phyloP scores from a whole-genome alignment of 2,888 invertebrate species.

The Tineola bisselliella region DNA sequence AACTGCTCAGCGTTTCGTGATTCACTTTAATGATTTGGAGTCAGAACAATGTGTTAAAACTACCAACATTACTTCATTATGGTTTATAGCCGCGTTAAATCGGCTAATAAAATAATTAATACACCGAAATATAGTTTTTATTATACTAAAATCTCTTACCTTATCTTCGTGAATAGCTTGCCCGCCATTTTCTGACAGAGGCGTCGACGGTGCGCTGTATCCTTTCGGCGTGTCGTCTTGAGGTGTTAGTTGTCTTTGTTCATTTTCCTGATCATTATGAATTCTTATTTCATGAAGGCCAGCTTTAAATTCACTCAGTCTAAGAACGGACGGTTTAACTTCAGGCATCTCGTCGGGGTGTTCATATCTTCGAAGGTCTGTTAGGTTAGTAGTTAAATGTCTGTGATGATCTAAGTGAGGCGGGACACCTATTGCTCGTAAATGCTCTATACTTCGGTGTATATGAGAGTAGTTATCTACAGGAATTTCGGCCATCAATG shows the following conservation, averaged over 20 bases:
- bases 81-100: neutral
- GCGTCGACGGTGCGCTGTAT: conserved; percentile 63
- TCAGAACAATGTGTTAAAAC: conserved; percentile 41
- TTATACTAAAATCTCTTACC: conserved; percentile 36
- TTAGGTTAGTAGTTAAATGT: conserved; percentile 55
- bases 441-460: conserved; percentile 73
- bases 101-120: neutral
- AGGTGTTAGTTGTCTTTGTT: conserved; percentile 56
- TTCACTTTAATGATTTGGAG: conserved; percentile 39
- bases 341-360: conserved; percentile 61
- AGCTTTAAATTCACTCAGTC: conserved; percentile 59
- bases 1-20: conserved; percentile 47
- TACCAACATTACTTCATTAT: neutral
- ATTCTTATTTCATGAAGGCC: conserved; percentile 55
- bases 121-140: conserved; percentile 7
- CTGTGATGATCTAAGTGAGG: conserved; percentile 58
- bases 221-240: conserved; percentile 60
- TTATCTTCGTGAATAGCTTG: conserved; percentile 60
- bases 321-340: conserved; percentile 60
- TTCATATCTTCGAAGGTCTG: conserved; percentile 59
- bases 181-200: conserved; percentile 60
- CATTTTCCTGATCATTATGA: conserved; percentile 56
- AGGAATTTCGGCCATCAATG: conserved; percentile 74
- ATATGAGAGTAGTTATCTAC: conserved; percentile 73
- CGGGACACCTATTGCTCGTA: conserved; percentile 69